A percentile compares a stretch with the other conserved stretches of the same genome.
phyloP scores from a whole-genome alignment of 2,113 vertebrate species.

The Heliornis fulica region DNA sequence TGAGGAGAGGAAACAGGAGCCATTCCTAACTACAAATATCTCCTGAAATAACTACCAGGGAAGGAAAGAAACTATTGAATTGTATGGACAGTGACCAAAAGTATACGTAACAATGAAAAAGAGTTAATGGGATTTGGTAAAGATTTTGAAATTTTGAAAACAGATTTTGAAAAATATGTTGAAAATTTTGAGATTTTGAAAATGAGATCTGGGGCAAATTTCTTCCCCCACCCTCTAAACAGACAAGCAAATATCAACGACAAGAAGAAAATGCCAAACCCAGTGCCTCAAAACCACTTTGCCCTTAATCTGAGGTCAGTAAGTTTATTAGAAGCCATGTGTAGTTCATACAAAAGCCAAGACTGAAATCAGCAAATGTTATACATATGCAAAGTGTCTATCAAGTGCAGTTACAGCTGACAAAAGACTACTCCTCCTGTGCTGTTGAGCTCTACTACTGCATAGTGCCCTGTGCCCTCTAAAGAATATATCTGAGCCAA shows the following conservation, averaged over 20 bases:
- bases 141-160: too few species aligned
- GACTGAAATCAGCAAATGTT: background rate
- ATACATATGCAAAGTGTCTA: background rate
- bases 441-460: background rate
- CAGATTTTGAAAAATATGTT: too few species aligned
- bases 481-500: background rate
- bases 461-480: background rate
- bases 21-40: background rate
- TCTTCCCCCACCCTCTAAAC: too few species aligned
- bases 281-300: background rate
- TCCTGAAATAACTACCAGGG: background rate
- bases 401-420: background rate
- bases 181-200: too few species aligned
- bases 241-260: too few species aligned
- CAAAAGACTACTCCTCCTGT: background rate
- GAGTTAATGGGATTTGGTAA: background rate
- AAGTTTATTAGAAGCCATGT: background rate
- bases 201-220: too few species aligned
- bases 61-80: background rate
- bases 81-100: background rate
- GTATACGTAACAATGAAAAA: background rate
- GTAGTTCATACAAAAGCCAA: background rate
- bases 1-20: background rate
- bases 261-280: too few species aligned
- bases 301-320: background rate